phyloP scores from a whole-genome alignment of 2,797 vertebrate genomes.

The Girardinus metallicus region DNA sequence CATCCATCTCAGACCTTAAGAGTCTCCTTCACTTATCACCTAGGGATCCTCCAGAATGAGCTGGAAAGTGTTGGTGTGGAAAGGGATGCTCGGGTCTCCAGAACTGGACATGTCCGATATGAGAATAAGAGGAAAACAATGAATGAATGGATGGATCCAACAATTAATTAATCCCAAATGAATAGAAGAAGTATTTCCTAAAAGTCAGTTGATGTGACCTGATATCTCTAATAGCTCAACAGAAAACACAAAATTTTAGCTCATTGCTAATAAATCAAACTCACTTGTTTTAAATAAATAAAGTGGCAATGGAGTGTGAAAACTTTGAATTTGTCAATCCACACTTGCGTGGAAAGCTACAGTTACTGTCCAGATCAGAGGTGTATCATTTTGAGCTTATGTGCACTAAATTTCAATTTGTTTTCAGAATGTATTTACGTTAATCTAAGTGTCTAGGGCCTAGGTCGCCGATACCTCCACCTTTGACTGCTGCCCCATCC shows the following conservation, averaged over 20 bases:
- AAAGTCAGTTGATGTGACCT: background rate
- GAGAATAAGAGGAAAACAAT: background rate
- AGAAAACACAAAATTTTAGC: background rate
- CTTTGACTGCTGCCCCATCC: too few species aligned
- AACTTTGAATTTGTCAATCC: background rate
- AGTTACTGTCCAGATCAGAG: background rate
- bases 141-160: conserved; percentile 1
- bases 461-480: too few species aligned
- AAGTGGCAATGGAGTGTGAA: background rate
- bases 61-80: conserved; percentile 30
- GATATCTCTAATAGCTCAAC: background rate
- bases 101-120: background rate
- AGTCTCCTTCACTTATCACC: background rate
- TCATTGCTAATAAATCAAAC: background rate
- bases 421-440: background rate
- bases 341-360: background rate
- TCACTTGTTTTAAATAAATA: background rate
- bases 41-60: conserved; percentile 19
- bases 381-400: background rate
- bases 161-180: background rate
- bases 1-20: background rate
- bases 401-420: background rate
- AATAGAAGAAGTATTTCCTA: background rate
- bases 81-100: background rate
- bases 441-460: too few species aligned